These are phyloP conservation scores for Plemyria rubiginata DNA, from an alignment of 2,888 invertebrate species.

Conservation along the genomic window DNA sequence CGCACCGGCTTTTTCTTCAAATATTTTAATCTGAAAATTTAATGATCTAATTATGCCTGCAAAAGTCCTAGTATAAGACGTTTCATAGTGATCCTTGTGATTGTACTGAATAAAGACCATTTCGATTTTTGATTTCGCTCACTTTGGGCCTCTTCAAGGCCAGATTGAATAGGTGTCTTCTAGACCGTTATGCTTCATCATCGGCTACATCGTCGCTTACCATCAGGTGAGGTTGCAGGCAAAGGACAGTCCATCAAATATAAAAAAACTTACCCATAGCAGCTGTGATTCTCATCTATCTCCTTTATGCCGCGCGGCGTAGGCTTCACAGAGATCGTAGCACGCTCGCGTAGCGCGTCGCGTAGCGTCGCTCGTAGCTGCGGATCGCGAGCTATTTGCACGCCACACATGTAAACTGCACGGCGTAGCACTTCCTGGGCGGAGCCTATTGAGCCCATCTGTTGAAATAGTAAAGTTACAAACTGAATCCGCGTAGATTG, in stretches of 20 bases:
- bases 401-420: slow-evolving; percentile 96
- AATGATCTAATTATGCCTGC: background rate
- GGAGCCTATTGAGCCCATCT: slow-evolving; percentile 67
- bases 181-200: no score
- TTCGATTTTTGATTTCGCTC: no score
- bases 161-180: no score
- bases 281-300: slow-evolving; percentile 97
- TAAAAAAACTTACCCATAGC: slow-evolving; percentile 83
- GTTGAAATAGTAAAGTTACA: slow-evolving; percentile 5
- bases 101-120: no score
- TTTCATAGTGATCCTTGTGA: no score
- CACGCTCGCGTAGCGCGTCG: slow-evolving; percentile 94
- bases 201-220: no score
- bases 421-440: slow-evolving; percentile 95
- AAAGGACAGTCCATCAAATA: no score
- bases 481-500: background rate
- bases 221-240: no score
- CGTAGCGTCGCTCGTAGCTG: slow-evolving; percentile 93
- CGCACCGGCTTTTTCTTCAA: slow-evolving; percentile 96
- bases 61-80: slow-evolving; percentile 51
- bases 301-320: slow-evolving; percentile 97
- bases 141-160: no score
- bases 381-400: slow-evolving; percentile 96
- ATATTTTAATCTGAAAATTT: slow-evolving; percentile 90
- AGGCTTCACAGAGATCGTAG: slow-evolving; percentile 91